Evolutionary conservation across 2,113 vertebrate genomes (phyloP).

Genomic region (Thryonomys swinderianus): DNA sequence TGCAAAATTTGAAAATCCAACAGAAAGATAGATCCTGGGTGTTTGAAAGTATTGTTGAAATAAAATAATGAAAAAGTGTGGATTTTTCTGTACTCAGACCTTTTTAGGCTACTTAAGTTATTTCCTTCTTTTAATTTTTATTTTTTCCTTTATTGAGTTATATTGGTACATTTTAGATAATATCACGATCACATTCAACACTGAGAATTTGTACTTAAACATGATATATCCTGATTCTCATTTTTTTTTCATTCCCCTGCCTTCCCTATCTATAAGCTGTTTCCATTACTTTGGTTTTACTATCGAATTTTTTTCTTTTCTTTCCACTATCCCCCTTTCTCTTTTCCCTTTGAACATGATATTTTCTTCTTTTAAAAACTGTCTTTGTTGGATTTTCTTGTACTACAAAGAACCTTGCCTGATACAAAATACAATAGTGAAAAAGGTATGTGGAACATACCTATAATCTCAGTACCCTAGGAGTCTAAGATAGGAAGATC

Average conservation of each 20-base stretch:
- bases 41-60: conserved; percentile 35
- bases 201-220: no score
- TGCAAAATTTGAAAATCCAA: neutral
- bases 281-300: no score
- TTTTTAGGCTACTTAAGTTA: neutral
- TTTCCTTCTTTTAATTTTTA: neutral
- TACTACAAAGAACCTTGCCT: neutral
- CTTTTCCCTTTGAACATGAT: no score
- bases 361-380: neutral
- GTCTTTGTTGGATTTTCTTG: conserved; percentile 4
- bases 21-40: neutral
- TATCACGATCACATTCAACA: no score
- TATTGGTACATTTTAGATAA: no score
- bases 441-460: neutral
- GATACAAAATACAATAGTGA: neutral
- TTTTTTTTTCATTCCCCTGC: no score
- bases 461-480: neutral
- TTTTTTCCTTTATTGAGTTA: no score
- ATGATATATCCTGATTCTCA: no score
- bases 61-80: neutral
- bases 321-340: no score
- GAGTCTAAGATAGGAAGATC: neutral
- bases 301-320: no score
- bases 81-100: neutral
- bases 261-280: no score